Conservation (phyloP, 2,888 invertebrate genomes). For the Willowsia nigromaculata region DNA sequence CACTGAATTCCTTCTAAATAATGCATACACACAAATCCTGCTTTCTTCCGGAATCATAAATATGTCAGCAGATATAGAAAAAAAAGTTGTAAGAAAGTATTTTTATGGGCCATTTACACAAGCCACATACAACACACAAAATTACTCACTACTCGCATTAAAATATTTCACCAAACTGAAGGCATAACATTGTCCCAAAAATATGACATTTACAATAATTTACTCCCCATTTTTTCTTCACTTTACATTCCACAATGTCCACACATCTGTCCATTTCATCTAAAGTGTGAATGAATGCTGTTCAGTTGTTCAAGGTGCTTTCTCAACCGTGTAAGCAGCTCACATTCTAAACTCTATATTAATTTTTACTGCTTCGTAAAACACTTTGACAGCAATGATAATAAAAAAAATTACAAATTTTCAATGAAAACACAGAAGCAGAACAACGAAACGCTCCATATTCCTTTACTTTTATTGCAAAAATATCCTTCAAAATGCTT, state of each 20-base stretch:
- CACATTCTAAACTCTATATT: neutral
- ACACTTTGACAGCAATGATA: neutral
- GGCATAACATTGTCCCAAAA: neutral
- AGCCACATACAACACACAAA: neutral
- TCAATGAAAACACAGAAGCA: neutral
- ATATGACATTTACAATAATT: neutral
- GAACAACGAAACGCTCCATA: slow-evolving; percentile 34
- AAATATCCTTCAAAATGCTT: neutral
- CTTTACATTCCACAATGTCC: neutral
- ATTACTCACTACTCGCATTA: neutral
- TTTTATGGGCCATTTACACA: neutral
- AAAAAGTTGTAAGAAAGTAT: neutral
- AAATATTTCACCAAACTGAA: too few relatives aligned
- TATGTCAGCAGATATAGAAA: slow-evolving; percentile 27
- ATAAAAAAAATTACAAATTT: neutral
- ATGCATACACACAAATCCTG: neutral
- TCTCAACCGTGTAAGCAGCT: too few relatives aligned
- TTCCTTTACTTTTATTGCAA: neutral
- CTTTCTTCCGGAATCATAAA: slow-evolving; percentile 60
- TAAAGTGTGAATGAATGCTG: neutral
- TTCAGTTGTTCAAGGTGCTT: too few relatives aligned
- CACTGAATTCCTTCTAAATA: too few relatives aligned
- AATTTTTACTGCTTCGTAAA: slow-evolving; percentile 8
- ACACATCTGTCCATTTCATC: neutral
- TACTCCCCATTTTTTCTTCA: neutral